These are phyloP conservation scores for Brachionus plicatilis DNA, from an alignment of 1,140 invertebrate species.

Conservation along the genomic window DNA sequence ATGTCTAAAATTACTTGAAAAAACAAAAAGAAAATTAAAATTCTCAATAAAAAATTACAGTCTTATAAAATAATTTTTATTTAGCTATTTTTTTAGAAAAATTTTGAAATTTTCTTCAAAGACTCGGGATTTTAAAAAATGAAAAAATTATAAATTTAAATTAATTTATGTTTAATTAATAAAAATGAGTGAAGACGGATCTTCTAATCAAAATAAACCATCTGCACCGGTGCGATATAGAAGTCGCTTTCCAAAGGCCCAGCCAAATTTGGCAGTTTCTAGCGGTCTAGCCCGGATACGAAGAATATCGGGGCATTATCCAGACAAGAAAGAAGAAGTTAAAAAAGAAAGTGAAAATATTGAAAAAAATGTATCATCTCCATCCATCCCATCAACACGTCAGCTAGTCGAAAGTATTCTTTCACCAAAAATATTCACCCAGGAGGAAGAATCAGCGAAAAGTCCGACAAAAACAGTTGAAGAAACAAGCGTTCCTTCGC, in stretches of 20 bases:
- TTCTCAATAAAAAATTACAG: not conserved
- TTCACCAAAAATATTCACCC: not conserved
- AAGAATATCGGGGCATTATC: conserved; percentile 7
- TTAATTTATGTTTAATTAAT: not conserved
- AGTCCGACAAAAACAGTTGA: not conserved
- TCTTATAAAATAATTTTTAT: not conserved
- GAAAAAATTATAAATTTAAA: not conserved
- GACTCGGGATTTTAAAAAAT: not conserved
- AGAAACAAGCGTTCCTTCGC: not conserved
- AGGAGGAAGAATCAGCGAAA: not conserved
- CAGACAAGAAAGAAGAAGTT: not conserved
- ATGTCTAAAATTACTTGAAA: not conserved
- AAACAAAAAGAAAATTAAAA: not conserved
- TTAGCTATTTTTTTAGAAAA: not conserved
- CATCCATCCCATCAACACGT: not conserved
- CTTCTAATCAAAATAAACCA: not conserved
- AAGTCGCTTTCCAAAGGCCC: conserved; percentile 33
- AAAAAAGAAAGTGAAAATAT: not conserved
- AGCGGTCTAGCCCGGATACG: conserved; percentile 17
- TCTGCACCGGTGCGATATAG: not conserved
- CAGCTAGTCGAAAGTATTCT: not conserved
- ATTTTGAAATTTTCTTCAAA: not conserved
- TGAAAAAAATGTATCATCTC: not conserved
- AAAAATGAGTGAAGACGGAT: not conserved
- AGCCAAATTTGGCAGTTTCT: conserved; percentile 6